Base-by-base conservation (phyloP, 2,113 vertebrate species). In the Eurypyga helias region DNA sequence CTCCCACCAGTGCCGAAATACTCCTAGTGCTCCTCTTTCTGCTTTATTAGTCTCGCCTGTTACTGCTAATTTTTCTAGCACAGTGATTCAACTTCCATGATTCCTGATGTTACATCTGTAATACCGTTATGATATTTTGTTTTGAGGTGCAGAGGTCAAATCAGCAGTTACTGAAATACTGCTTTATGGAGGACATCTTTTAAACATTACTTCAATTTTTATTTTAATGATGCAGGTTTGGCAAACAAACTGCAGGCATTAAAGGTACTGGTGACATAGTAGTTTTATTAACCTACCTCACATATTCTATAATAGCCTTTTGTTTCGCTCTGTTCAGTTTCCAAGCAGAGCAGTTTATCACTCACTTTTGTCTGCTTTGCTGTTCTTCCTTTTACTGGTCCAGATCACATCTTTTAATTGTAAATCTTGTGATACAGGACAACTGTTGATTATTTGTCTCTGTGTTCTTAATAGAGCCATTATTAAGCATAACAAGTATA, bases 391-490 rank as follows among this genome's bases (percentile, higher is more conserved):
- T 73, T 57, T n/a, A 46, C 25, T 70, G 46, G 20, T 95, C 31
- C 36, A 61, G 29, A 93, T 88, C 49, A 72, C 17, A 72, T 17
- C 20, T 57, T 88, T 81, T 88, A 86, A 94, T 38, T 60, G 78
- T 86, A 77, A 89, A 73, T 43, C 43, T 66, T 58, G 31, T 60
- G 38, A 83, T 33, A 33, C 55, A 83, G 76, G 88, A 88, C 85
- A 91, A 33, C 51, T 92, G 60, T 95, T 94, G 92, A 57, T 91
- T 96, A 88, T 94, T 93, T 89, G 85, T 23, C 64, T 94, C 64
- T 86, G 33, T 62, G 24, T 81, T 96, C 88, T 83, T 73, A 91
- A 86, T 54, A 65, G 54, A 80, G 79, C 18, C 34, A 21, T 67
- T 86, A 83, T 61, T 83, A 88, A 88, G 24, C 33, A 48, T 62